Percentiles rank a stretch among this genome's conserved stretches.
phyloP scores from a whole-genome alignment of 2,113 vertebrate species.

The Brienomyrus longianalis region DNA sequence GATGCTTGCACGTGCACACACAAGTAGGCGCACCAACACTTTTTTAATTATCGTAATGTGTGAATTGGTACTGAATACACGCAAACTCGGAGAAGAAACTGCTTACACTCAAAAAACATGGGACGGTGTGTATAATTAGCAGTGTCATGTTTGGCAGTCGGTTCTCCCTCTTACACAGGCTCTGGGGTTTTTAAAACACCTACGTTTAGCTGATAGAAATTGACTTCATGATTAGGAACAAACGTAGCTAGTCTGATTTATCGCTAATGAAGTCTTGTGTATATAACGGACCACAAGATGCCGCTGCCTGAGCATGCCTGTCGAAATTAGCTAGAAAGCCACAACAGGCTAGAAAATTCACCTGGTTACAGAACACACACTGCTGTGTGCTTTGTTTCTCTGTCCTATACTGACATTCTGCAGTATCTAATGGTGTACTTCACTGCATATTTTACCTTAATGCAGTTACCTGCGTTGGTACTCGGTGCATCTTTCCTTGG shows the following conservation, averaged over 20 bases:
- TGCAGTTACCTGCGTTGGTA: too few species aligned
- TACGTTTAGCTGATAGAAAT: not conserved
- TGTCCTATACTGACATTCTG: not conserved
- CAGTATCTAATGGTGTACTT: not conserved
- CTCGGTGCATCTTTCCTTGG: not conserved
- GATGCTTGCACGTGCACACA: too few species aligned
- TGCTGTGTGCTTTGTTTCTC: not conserved
- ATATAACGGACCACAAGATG: not conserved
- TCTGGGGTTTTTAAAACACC: too few species aligned
- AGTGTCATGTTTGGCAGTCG: not conserved
- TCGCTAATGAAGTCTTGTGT: not conserved
- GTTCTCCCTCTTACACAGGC: not conserved
- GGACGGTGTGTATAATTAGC: not conserved
- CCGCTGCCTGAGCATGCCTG: not conserved
- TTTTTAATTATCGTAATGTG: not conserved
- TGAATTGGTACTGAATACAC: not conserved
- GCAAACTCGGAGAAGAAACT: not conserved
- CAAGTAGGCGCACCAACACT: not conserved
- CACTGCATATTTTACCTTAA: not conserved
- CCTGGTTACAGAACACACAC: not conserved
- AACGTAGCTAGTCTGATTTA: not conserved
- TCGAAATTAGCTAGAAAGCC: not conserved
- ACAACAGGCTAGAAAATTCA: not conserved
- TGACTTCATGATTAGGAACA: not conserved
- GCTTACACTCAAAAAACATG: not conserved